A percentile compares a stretch with the other conserved stretches of the same genome.
phyloP scores from a whole-genome alignment of 2,797 vertebrate genomes.

The Harpagifer antarcticus region DNA sequence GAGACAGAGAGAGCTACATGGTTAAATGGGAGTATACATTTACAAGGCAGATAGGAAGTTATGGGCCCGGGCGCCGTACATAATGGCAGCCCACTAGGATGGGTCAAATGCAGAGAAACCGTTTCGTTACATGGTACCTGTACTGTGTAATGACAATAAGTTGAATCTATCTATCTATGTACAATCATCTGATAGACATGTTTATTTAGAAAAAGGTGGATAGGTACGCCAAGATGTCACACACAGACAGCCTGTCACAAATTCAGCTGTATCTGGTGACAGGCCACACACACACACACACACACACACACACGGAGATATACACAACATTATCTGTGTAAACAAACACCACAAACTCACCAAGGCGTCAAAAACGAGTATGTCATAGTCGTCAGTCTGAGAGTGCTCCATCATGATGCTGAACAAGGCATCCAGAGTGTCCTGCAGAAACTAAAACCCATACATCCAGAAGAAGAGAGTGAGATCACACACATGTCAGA shows the following conservation, averaged over 20 bases:
- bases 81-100: no score
- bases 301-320: constrained; percentile 15
- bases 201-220: constrained; percentile 44
- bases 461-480: not conserved
- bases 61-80: no score
- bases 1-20: constrained; percentile 9
- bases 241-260: constrained; percentile 39
- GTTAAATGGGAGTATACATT: constrained; percentile 33
- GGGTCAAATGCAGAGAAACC: no score
- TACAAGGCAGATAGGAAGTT: constrained; percentile 31
- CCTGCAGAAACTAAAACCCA: constrained; percentile 92
- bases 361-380: constrained; percentile 98
- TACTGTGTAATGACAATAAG: no score
- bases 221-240: constrained; percentile 32
- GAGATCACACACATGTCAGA: not conserved
- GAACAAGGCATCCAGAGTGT: constrained; percentile 97
- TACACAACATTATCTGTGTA: constrained; percentile 7
- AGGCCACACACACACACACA: constrained; percentile 10
- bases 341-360: constrained; percentile 79
- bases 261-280: constrained; percentile 38
- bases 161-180: no score
- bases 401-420: constrained; percentile 99
- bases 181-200: constrained; percentile 28
- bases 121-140: no score
- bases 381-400: constrained; percentile 93